Conservation (phyloP, 2,797 vertebrate species). For the Coranthus polyacanthus region DNA sequence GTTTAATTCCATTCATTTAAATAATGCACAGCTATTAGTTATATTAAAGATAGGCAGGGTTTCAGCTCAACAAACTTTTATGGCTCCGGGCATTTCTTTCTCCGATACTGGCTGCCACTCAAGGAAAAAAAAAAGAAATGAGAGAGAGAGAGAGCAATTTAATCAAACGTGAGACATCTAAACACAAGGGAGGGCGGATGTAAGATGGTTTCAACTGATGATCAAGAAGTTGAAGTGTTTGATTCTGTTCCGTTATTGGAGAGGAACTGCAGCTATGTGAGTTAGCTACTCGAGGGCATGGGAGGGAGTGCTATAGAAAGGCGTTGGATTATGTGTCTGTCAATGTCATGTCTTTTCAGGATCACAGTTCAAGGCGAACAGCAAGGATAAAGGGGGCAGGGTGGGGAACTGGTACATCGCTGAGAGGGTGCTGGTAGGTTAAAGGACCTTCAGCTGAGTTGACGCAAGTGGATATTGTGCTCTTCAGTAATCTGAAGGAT, state of each 20-base stretch:
- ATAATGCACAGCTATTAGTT: conserved; percentile 65
- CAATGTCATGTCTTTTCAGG: conserved; percentile 79
- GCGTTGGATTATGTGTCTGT: conserved; percentile 76
- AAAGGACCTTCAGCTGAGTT: conserved; percentile 60
- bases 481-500: conserved; percentile 55
- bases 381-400: conserved; percentile 52
- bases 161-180: conserved; percentile 70
- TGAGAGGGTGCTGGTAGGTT: conserved; percentile 73
- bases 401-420: conserved; percentile 59
- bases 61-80: conserved; percentile 48
- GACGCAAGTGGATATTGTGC: conserved; percentile 55
- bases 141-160: conserved; percentile 38
- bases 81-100: conserved; percentile 55
- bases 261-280: conserved; percentile 50
- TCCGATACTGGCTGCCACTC: conserved; percentile 50
- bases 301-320: conserved; percentile 63
- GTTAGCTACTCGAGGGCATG: conserved; percentile 50
- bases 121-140: conserved; percentile 20
- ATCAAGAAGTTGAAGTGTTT: conserved; percentile 50
- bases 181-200: conserved; percentile 52
- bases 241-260: conserved; percentile 60
- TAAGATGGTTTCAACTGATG: conserved; percentile 52
- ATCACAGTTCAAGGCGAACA: conserved; percentile 74
- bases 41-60: conserved; percentile 55
- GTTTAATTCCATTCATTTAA: conserved; percentile 52